Conservation (phyloP, 1,140 invertebrate genomes). For the Ectropis grisescens region DNA sequence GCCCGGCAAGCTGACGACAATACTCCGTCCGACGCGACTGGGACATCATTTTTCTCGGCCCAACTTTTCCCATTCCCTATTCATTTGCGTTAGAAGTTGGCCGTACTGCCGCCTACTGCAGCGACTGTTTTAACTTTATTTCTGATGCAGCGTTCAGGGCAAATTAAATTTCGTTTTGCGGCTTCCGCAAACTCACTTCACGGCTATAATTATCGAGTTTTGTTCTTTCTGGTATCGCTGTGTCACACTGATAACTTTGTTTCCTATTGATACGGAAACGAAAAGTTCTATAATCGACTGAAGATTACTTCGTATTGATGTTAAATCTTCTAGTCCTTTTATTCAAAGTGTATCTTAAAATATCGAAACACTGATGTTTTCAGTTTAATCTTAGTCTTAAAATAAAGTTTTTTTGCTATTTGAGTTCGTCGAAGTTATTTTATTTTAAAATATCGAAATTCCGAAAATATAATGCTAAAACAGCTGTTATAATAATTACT, state of each 20-base stretch:
- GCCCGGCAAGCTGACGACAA: slow-evolving; percentile 28
- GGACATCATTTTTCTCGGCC: slow-evolving; percentile 64
- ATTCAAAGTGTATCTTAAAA: no score
- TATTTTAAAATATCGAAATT: no score
- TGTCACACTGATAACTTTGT: slow-evolving; percentile 37
- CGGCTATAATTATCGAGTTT: slow-evolving; percentile 54
- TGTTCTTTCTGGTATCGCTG: slow-evolving; percentile 32
- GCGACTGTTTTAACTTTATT: slow-evolving; percentile 69
- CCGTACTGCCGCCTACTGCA: slow-evolving; percentile 54
- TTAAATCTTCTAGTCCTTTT: no score
- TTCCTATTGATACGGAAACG: slow-evolving; percentile 17
- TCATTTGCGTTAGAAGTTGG: slow-evolving; percentile 69
- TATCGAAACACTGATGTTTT: no score
- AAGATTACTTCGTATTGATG: no score
- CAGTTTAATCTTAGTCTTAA: no score
- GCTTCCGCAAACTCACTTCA: slow-evolving; percentile 61
- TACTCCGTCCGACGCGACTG: slow-evolving; percentile 35
- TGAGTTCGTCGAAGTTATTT: no score
- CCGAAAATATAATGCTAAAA: no score
- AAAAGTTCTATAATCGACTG: no score
- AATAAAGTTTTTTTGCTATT: no score
- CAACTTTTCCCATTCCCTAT: slow-evolving; percentile 69
- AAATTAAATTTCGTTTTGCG: slow-evolving; percentile 69
- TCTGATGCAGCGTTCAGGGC: slow-evolving; percentile 67
- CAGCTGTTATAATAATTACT: no score